Conservation (phyloP, 2,113 vertebrate species). For the Vidua macroura region DNA sequence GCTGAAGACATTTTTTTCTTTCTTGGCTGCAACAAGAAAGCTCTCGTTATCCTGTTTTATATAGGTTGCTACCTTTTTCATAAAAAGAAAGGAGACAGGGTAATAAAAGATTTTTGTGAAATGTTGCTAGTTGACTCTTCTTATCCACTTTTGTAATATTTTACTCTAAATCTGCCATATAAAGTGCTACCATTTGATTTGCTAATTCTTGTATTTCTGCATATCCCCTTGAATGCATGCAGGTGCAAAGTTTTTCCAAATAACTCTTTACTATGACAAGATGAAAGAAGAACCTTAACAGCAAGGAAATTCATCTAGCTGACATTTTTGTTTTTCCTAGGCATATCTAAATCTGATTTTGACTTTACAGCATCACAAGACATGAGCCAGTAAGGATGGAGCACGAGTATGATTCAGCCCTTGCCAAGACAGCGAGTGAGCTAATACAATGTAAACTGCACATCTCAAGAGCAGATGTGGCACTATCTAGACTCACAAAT, state of each 20-base stretch:
- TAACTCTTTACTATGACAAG: not conserved
- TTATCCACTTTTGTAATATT: not conserved
- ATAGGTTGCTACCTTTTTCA: not conserved
- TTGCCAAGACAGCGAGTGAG: not conserved
- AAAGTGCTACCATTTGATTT: not conserved
- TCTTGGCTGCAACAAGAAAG: not conserved
- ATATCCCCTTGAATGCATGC: not conserved
- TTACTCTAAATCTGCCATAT: not conserved
- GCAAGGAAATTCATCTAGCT: not conserved
- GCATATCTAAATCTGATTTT: not conserved
- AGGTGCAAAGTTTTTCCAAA: not conserved
- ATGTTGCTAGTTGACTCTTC: not conserved
- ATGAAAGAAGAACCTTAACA: not conserved
- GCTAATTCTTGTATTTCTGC: not conserved
- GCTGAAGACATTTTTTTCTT: not conserved
- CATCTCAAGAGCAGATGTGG: not conserved
- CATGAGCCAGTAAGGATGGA: not conserved
- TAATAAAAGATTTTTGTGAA: not conserved
- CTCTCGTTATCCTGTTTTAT: not conserved
- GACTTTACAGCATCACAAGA: not conserved
- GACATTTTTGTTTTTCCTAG: not conserved
- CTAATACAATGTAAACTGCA: not conserved
- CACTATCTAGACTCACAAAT: not conserved
- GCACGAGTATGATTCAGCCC: not conserved
- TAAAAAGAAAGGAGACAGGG: not conserved